Base-by-base conservation (phyloP, 1,140 invertebrate genomes). In the Drosophila melanica region DNA sequence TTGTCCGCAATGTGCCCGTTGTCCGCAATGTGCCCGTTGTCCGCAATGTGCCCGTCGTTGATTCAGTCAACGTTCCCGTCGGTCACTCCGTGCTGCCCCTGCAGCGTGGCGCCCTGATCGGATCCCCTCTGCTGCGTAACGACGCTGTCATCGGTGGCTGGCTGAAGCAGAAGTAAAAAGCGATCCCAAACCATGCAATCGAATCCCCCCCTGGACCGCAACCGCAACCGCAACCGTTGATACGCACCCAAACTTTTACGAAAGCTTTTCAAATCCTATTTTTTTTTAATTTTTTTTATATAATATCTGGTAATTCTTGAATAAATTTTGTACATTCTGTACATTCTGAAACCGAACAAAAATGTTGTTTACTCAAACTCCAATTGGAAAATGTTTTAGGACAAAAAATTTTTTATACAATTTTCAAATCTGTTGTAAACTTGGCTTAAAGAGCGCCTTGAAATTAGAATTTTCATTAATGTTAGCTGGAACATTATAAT, bases 121-220 rank as follows among this genome's bases (percentile, higher is more conserved):
- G 42, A n/a, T 77, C 64, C 4, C 73, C 82, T 10, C 37, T 78
- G 9, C 50, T 87, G 1, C 71, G 77, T 16, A 53, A 87, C 63
- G 82, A 74, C 20, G 35, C 75, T 27, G 47, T 82, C 81, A 81
- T 87, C 18, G 79, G 84, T 39, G 82, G 82, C 18, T 76, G 71
- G 64, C 47, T 87, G 62, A 87, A 87, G 50, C 60, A 87, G 48
- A 89, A 87, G 65, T 77, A 89, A 23, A 64, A 48, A 54, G 14
- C 11, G 7, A 16, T 2, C n/a, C 33, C 0, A 3, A 10, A 9
- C 7, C 27, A 27, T 7, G 8, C 33, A 35, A 35, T 10, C 2
- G 7, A n/a, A 48, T 35, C 33, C 2, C 9, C 23, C 11, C 18
- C 14, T 11, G 30, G 33, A 14, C 30, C 12, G 14, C 3, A n/a